A percentile compares a stretch with the other conserved stretches of the same genome.
phyloP scores from a whole-genome alignment of 2,797 vertebrate species.

The Acrossocheilus fasciatus region DNA sequence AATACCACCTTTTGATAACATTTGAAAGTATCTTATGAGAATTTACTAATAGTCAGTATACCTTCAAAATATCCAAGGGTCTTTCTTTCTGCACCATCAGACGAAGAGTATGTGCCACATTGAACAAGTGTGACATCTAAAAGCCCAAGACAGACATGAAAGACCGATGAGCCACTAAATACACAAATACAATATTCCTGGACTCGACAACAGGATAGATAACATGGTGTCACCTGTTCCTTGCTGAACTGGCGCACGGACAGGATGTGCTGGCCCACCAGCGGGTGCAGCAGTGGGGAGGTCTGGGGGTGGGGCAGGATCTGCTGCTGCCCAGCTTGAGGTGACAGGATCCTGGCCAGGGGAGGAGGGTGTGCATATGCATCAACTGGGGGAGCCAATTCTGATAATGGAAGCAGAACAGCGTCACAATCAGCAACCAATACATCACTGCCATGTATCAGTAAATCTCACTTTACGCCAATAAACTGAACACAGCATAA shows the following conservation, averaged over 20 bases:
- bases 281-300: conserved; percentile 85
- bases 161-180: neutral
- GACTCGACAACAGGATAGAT: neutral
- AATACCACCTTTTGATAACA: neutral
- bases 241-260: conserved; percentile 94
- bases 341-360: conserved; percentile 87
- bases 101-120: conserved; percentile 90
- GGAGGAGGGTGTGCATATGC: conserved; percentile 79
- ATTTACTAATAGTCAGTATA: conserved; percentile 58
- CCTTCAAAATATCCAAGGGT: conserved; percentile 93
- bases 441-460: neutral
- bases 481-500: neutral
- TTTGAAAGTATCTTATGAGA: neutral
- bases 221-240: conserved; percentile 86
- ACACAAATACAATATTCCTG: neutral
- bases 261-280: conserved; percentile 93
- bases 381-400: conserved; percentile 71
- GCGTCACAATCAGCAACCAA: neutral
- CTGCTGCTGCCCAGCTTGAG: conserved; percentile 75
- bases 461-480: neutral
- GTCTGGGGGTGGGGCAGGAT: conserved; percentile 81
- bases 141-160: conserved; percentile 37
- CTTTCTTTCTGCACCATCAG: conserved; percentile 96
- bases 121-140: conserved; percentile 95
- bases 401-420: conserved; percentile 45